Evolutionary conservation across 1,140 invertebrate species (phyloP), one percentile per base, ranked within the genome.

Genomic region (Camponotus pennsylvanicus): DNA sequence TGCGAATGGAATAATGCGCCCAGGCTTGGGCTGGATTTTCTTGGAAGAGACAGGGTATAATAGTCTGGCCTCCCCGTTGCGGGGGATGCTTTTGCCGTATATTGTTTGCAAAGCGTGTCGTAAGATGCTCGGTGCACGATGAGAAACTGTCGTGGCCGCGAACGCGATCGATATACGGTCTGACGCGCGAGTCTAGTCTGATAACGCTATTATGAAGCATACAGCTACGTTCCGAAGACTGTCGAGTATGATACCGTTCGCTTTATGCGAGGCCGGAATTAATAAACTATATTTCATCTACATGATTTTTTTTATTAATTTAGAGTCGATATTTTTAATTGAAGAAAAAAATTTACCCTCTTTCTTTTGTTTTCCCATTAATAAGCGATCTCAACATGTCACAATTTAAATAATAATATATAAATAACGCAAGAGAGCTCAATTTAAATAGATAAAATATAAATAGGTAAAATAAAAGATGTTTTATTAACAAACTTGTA

Each of bases 91-190:
- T 82, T 59, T 82, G 79, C 67, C 67, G 52, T 82, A 82, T 82
- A 82, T 82, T 83, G 79, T 83, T 83, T 83, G 79, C 69, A 61
- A 73, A 83, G 79, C 69, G 61, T 83, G 79, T 83, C 79, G 57
- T 75, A 83, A 83, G 69, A 75, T 49, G 69, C 79, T 73, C 27
- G 67, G 67, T 55, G 79, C 69, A 61, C 79, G 79, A 83, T 83
- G 79, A 83, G 79, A 83, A 75, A 83, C 79, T 83, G 79, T 73
- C 79, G 67, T 73, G 45, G 67, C 5, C 57, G 79, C 45, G 79
- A 61, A 73, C 42, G 32, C 79, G 69, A 83, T 83, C 79, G 79
- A 83, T 83, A 83, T 70, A 70, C 55, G 69, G 69, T 73, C 79
- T 82, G 79, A 73, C 69, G 79, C 69, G 79, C 40, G 69, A 61